Evolutionary conservation across 2,797 vertebrate genomes (phyloP).

Genomic region (Syndactyla subalaris): DNA sequence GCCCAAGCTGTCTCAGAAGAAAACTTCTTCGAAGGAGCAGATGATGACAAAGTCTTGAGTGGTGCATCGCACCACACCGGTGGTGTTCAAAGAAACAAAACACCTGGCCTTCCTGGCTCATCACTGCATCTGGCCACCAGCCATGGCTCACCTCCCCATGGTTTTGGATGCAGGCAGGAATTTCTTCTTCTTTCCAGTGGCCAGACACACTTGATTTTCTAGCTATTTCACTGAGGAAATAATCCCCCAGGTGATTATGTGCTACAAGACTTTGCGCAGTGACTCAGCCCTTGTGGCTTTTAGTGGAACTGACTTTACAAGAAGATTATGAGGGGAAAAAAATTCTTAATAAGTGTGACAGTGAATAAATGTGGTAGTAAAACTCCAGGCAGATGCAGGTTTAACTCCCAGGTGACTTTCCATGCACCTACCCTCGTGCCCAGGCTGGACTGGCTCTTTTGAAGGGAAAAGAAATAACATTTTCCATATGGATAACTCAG

Average conservation of each 20-base stretch:
- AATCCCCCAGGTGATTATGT: background rate
- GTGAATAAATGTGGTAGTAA: background rate
- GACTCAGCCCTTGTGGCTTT: background rate
- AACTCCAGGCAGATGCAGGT: background rate
- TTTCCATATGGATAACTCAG: background rate
- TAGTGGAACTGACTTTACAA: background rate
- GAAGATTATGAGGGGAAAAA: background rate
- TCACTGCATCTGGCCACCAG: background rate
- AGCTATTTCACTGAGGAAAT: background rate
- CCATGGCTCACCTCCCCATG: background rate
- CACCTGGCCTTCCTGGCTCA: conserved; percentile 2
- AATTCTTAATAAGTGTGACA: background rate
- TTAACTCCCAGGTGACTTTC: background rate
- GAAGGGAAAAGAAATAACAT: background rate
- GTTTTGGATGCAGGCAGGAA: background rate
- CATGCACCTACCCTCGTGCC: background rate
- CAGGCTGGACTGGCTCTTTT: background rate
- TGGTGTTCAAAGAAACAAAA: background rate
- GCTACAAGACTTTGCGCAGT: background rate
- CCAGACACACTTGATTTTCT: background rate
- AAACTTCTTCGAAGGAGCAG: background rate
- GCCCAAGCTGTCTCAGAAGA: background rate
- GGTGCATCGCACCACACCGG: background rate
- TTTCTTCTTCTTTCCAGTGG: background rate
- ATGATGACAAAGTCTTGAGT: background rate